phyloP scores from a whole-genome alignment of 2,113 vertebrate genomes.

The Myocastor coypus region DNA sequence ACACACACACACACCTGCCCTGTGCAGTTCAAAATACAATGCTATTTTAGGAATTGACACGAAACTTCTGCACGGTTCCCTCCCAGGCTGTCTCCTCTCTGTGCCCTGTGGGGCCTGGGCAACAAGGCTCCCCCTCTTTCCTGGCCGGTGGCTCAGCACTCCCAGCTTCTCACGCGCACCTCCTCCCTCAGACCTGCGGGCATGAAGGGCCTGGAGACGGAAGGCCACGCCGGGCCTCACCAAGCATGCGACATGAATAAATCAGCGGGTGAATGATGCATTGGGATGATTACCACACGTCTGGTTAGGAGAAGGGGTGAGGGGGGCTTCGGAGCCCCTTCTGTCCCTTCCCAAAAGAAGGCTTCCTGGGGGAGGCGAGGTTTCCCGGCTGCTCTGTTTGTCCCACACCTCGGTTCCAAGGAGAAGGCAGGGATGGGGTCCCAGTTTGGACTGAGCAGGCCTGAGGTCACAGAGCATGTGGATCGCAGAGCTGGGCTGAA shows the following conservation, averaged over 20 bases:
- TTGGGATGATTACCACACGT: neutral
- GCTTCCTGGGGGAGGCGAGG: neutral
- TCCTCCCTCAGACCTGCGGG: neutral
- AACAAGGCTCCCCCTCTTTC: neutral
- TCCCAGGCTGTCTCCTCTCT: neutral
- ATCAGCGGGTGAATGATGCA: neutral
- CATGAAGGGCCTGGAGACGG: neutral
- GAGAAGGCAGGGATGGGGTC: neutral
- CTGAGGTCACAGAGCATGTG: slow-evolving; percentile 61
- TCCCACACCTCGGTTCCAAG: neutral
- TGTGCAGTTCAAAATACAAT: slow-evolving; percentile 42
- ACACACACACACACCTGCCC: neutral
- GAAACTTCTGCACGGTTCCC: neutral
- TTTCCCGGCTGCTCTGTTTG: neutral
- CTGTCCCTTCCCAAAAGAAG: neutral
- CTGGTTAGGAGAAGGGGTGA: neutral
- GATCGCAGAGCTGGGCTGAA: neutral
- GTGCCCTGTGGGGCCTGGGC: neutral
- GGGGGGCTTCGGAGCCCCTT: neutral
- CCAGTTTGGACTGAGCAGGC: neutral
- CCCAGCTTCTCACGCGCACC: neutral
- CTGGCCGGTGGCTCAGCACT: too few relatives aligned
- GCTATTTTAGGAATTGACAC: slow-evolving; percentile 59
- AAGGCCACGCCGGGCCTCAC: neutral
- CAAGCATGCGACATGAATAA: neutral